Evolutionary conservation across 2,797 vertebrate genomes (phyloP), one percentile per base, ranked within the genome.

Genomic region (Danio jaintianensis): DNA sequence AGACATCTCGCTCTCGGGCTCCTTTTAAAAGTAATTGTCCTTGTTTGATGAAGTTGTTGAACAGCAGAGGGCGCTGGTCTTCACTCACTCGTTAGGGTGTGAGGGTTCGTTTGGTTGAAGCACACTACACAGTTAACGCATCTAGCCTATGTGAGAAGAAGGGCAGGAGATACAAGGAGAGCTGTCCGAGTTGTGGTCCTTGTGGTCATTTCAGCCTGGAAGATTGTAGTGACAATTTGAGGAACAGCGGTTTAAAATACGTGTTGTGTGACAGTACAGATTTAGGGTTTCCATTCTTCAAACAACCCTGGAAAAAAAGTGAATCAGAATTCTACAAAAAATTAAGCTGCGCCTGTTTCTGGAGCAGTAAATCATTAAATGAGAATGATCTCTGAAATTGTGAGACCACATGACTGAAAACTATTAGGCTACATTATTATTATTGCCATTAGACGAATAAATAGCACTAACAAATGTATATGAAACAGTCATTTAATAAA

Each of bases 21-120:
- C 47, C 20, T 47, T 11, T 52, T n/a, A 20, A 18, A 18, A 47
- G 3, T 38, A 13, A 22, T 20, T 67, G 18, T 67, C 11, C 40
- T 36, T 47, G 52, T 53, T 66, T 36, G 7, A 48, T 58, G 52
- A 38, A n/a, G 64, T 20, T 5, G 8, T 16, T 52, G 47, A 36
- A 29, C 67, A 48, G 29, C 20, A 77, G 75, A 42, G 11, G 66
- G 55, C 64, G 43, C 76, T 78, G 43, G 22, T 20, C 22, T 50
- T 5, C 40, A 47, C 50, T 5, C 62, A 16, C 15, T 77, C n/a
- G 0, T 9, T n/a, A 40, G 22, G 52, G 47, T 42, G 66, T 36
- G 67, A 5, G 20, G 22, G 66, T 22, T 22, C 20, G 42, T 15
- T 10, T 68, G n/a, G 11, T 18, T 15, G 29, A 78, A 15, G 29